Conservation (phyloP, 1,140 invertebrate genomes). For the Caenorhabditis tropicalis region DNA sequence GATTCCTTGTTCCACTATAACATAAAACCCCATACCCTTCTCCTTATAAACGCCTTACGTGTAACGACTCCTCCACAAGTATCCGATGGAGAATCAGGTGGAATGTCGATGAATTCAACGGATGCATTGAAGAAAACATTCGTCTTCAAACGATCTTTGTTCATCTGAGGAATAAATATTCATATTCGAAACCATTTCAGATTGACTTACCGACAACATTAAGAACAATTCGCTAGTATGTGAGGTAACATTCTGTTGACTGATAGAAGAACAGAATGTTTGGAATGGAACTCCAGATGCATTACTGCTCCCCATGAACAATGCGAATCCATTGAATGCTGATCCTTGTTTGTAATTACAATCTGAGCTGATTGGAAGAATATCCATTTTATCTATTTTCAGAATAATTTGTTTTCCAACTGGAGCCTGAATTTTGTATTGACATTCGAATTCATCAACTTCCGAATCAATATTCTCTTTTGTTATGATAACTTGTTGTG, state of each 20-base stretch:
- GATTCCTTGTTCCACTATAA: conserved; percentile 36
- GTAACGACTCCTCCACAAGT: conserved; percentile 51
- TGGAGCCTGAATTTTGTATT: conserved; percentile 65
- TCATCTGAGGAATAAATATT: not conserved
- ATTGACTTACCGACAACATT: conserved; percentile 38
- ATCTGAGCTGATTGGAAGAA: not conserved
- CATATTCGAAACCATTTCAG: not conserved
- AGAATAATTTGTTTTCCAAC: conserved; percentile 59
- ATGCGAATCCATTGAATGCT: conserved; percentile 44
- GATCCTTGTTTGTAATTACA: conserved; percentile 8
- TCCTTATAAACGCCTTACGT: not conserved
- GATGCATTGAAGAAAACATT: conserved; percentile 43
- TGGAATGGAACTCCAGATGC: conserved; percentile 26
- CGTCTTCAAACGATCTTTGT: not conserved
- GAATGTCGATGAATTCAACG: conserved; percentile 41
- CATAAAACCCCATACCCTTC: conserved; percentile 49
- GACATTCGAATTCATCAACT: conserved; percentile 55
- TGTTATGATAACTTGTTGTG: conserved; percentile 28
- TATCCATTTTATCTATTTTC: conserved; percentile 19
- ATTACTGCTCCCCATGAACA: conserved; percentile 52
- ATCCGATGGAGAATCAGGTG: not conserved
- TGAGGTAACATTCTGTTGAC: conserved; percentile 51
- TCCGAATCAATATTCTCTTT: conserved; percentile 61
- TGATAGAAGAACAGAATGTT: conserved; percentile 14
- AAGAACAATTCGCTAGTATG: conserved; percentile 63